Percentiles rank a stretch among this genome's conserved stretches.
These are phyloP conservation scores for Salvator merianae DNA, from an alignment of 2,113 vertebrate genomes.

Conservation along the genomic window DNA sequence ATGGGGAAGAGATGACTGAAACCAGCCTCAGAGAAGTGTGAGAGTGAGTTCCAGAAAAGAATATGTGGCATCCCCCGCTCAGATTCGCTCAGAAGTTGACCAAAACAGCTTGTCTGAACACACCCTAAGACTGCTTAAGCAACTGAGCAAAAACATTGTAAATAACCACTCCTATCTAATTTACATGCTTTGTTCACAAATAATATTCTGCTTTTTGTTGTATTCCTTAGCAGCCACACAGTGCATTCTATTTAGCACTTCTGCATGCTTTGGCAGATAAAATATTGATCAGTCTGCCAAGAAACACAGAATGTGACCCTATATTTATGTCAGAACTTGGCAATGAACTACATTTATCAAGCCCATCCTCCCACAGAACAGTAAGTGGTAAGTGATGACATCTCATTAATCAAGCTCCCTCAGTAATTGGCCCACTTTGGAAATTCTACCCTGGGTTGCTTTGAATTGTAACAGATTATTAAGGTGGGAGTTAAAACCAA, in stretches of 20 bases:
- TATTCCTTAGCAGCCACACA: slow-evolving; percentile 35
- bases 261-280: slow-evolving; percentile 74
- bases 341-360: slow-evolving; percentile 87
- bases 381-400: slow-evolving; percentile 82
- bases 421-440: slow-evolving; percentile 77
- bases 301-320: slow-evolving; percentile 70
- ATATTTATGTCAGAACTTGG: slow-evolving; percentile 81
- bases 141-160: slow-evolving; percentile 20
- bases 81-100: too few relatives aligned
- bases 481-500: slow-evolving; percentile 42
- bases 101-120: too few relatives aligned
- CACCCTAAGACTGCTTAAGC: background rate
- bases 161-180: background rate
- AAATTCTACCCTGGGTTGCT: slow-evolving; percentile 65
- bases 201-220: slow-evolving; percentile 10
- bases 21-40: too few relatives aligned
- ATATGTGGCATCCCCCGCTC: too few relatives aligned
- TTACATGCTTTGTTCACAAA: slow-evolving; percentile 9
- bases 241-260: slow-evolving; percentile 62
- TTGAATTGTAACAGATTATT: slow-evolving; percentile 51
- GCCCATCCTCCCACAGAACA: slow-evolving; percentile 76
- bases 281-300: slow-evolving; percentile 80
- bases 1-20: too few relatives aligned
- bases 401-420: slow-evolving; percentile 82
- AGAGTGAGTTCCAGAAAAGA: too few relatives aligned